These are phyloP conservation scores for Montipora efflorescens DNA, from an alignment of 64 coral and sea anemone genomes.

Conservation along the genomic window DNA sequence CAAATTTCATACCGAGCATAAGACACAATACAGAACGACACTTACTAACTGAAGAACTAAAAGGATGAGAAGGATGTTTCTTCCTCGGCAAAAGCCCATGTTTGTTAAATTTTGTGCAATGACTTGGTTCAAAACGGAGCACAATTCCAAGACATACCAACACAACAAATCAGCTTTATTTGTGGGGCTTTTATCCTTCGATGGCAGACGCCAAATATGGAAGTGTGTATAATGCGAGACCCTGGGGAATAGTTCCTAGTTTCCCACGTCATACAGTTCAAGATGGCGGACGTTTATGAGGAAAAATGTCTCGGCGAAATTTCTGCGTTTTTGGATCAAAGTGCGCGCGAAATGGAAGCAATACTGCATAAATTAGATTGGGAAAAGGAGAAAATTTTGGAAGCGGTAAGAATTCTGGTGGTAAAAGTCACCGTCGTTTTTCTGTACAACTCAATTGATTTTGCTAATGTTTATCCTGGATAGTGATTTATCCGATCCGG, in stretches of 20 bases:
- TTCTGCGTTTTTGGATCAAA: slow-evolving; percentile 26
- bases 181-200: background rate
- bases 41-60: slow-evolving; percentile 89
- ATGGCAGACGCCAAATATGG: slow-evolving; percentile 36
- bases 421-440: no score
- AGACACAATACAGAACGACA: background rate
- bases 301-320: background rate
- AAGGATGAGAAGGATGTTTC: slow-evolving; percentile 83
- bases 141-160: slow-evolving; percentile 4
- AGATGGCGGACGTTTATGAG: slow-evolving; percentile 26
- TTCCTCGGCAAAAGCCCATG: slow-evolving; percentile 74
- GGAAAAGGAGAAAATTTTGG: background rate
- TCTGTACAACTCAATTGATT: no score
- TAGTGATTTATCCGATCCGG: no score
- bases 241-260: background rate
- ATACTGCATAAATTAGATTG: slow-evolving; percentile 3
- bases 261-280: background rate
- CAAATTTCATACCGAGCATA: background rate
- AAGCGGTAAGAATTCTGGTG: background rate
- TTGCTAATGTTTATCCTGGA: no score
- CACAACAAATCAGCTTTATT: slow-evolving; percentile 10
- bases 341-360: slow-evolving; percentile 2
- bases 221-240: background rate
- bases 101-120: background rate
- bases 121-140: background rate